These are phyloP conservation scores for Cyphomyrmex costatus DNA, from an alignment of 1,140 invertebrate genomes.

Conservation along the genomic window DNA sequence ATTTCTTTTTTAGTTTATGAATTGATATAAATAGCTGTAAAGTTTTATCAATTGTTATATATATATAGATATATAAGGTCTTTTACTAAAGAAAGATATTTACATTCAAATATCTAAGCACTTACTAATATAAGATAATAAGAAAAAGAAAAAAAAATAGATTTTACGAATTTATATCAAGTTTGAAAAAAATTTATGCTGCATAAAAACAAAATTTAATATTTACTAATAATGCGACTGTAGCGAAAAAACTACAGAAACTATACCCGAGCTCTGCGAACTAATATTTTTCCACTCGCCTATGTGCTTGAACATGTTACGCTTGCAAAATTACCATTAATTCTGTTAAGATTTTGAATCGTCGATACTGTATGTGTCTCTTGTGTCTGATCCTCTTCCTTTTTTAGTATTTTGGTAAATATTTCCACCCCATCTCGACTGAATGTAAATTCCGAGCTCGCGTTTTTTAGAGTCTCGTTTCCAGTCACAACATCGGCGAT, in stretches of 20 bases:
- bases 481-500: constrained; percentile 78
- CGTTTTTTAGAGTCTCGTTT: constrained; percentile 74
- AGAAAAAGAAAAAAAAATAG: neutral
- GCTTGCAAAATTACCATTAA: constrained; percentile 55
- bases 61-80: no score
- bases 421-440: constrained; percentile 90
- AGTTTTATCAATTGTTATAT: neutral
- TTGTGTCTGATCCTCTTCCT: constrained; percentile 82
- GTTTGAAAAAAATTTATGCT: neutral
- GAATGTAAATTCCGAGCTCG: constrained; percentile 86
- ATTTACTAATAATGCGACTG: neutral
- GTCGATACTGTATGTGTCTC: constrained; percentile 54
- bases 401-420: constrained; percentile 90
- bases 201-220: neutral
- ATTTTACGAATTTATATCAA: neutral
- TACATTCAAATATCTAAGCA: neutral
- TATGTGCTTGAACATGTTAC: neutral
- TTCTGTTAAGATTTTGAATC: constrained; percentile 78
- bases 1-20: neutral
- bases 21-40: neutral
- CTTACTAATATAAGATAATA: neutral
- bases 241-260: neutral
- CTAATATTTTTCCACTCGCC: constrained; percentile 1
- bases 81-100: neutral
- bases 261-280: neutral